Conservation (phyloP, 2,113 vertebrate species). For the Lophochroa leadbeateri region DNA sequence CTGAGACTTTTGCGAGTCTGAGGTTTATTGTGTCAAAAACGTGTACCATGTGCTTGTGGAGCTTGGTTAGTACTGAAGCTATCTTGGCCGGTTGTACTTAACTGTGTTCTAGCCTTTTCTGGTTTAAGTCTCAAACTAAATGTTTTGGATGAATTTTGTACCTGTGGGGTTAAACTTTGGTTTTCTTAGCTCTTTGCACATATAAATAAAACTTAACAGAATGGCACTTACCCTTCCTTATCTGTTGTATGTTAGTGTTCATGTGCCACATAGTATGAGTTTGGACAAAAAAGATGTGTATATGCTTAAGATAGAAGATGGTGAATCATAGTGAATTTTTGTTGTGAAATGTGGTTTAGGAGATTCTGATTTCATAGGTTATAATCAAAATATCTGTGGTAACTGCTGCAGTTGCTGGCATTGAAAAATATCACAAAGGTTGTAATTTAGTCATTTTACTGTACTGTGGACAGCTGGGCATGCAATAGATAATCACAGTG, state of each 20-base stretch:
- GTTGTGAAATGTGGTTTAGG: not conserved
- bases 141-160: not conserved
- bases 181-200: not conserved
- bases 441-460: constrained; percentile 9
- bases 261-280: not conserved
- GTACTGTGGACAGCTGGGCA: not conserved
- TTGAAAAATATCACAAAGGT: not conserved
- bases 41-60: accelerated
- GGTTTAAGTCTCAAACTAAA: not conserved
- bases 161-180: not conserved
- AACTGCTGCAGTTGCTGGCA: not conserved
- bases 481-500: not conserved
- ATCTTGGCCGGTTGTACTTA: not conserved
- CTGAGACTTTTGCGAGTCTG: not conserved
- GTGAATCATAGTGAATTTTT: not conserved
- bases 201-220: not conserved
- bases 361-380: not conserved
- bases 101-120: not conserved
- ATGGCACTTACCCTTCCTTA: not conserved
- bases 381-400: constrained; percentile 47
- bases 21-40: not conserved
- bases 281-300: not conserved
- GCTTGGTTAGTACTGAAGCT: not conserved
- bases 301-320: not conserved
- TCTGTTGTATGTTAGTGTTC: not conserved